Conservation (phyloP, 1,140 invertebrate genomes). For the Galendromus occidentalis region DNA sequence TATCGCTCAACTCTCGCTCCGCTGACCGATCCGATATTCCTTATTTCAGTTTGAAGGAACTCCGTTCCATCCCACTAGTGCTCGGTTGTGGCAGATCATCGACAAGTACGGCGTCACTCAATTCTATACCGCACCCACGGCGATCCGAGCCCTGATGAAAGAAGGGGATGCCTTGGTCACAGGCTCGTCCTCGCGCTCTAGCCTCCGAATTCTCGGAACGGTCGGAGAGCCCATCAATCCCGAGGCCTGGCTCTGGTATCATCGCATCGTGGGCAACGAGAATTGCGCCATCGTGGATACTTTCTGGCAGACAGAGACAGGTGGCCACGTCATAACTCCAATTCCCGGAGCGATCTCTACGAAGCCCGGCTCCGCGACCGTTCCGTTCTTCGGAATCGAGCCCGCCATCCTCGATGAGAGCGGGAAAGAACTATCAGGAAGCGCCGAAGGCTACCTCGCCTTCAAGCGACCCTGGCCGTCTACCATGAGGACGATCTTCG, state of each 20-base stretch:
- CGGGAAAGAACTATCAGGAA: constrained; percentile 61
- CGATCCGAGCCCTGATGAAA: constrained; percentile 88
- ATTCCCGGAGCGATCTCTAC: constrained; percentile 80
- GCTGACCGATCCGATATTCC: constrained; percentile 16
- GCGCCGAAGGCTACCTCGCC: constrained; percentile 75
- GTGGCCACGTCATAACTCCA: constrained; percentile 79
- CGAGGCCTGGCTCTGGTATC: constrained; percentile 95
- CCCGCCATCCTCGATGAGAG: constrained; percentile 68
- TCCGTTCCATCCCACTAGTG: constrained; percentile 53
- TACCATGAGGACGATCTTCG: constrained; percentile 81
- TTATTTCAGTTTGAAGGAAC: constrained; percentile 75
- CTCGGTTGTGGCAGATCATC: constrained; percentile 75
- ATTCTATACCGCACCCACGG: constrained; percentile 96
- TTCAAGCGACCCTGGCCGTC: constrained; percentile 88
- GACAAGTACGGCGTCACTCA: constrained; percentile 86
- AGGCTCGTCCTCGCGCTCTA: constrained; percentile 25
- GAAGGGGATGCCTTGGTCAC: constrained; percentile 38
- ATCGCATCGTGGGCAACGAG: constrained; percentile 51
- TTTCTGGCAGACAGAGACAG: constrained; percentile 98
- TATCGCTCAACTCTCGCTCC: not conserved
- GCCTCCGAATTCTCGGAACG: constrained; percentile 64
- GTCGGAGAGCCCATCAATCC: constrained; percentile 95
- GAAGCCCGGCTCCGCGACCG: constrained; percentile 87
- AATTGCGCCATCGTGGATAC: constrained; percentile 74
- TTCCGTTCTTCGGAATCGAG: constrained; percentile 88